Base-by-base conservation (phyloP, 2,888 invertebrate species). In the Mythimna pallens region DNA sequence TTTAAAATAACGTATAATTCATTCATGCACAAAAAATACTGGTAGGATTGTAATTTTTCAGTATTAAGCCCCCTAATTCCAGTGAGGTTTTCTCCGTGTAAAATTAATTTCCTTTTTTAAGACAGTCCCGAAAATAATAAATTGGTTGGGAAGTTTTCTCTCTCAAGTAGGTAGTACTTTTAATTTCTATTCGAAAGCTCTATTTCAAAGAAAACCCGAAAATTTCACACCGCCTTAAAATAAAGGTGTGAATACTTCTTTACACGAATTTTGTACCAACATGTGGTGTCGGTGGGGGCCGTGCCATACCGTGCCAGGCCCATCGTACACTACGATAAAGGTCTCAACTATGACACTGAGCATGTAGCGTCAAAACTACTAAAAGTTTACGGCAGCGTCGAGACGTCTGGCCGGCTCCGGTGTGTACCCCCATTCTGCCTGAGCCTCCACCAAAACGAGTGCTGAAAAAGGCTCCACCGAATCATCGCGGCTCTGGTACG, bases 281-380 rank as follows among this genome's bases (percentile, higher is more conserved):
- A 93, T 94, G 93, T 95, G 93, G 93, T 94, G 93, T 92, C 88
- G 90, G 90, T 86, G 92, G 90, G 91, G 91, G 93, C 83, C 93
- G 96, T 96, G 93, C 95, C 96, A 92, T 92, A 94, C 95, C 92
- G 96, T 96, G 93, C 95, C 96, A 93, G 94, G 86, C 89, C 90
- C 91, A 89, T 91, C 90, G 90, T 89, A 87, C 89, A 86, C 92
- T 90, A 88, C 92, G 91, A 91, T 91, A 92, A 93, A 92, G 92
- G 92, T 91, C 91, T 92, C 90, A 94, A 92, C 94, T 94, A 93
- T 94, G 93, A 95, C 95, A 94, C 95, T 91, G 88, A 89, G 89
- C 92, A 89, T 89, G 91, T 92, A 93, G 94, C 94, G 94, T 93
- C 94, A 93, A 94, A 94, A 94, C 94, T 93, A 94, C 92, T 94